These are phyloP conservation scores for Acridotheres tristis DNA, from an alignment of 2,797 vertebrate species.

Conservation along the genomic window DNA sequence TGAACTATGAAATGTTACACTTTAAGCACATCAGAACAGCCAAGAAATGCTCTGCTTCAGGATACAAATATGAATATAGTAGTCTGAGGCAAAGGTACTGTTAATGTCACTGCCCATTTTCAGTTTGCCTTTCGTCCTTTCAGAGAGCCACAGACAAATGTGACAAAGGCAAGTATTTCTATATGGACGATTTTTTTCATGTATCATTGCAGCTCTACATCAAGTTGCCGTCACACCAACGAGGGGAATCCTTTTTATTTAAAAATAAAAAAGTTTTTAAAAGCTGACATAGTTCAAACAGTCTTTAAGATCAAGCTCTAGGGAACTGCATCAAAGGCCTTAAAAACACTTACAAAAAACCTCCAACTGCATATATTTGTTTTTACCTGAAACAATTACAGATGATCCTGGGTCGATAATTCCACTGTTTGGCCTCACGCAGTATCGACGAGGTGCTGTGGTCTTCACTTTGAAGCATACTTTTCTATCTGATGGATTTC, in stretches of 20 bases:
- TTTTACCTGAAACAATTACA: conserved; percentile 91
- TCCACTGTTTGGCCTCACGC: conserved; percentile 97
- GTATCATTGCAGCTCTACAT: neutral
- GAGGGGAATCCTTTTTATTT: neutral
- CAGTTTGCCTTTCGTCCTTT: neutral
- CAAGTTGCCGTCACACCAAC: neutral
- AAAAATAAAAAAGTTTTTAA: neutral
- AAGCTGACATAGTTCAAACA: neutral
- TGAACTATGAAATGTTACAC: neutral
- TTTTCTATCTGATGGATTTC: conserved; percentile 95
- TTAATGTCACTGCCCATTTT: neutral
- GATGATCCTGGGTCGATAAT: conserved; percentile 89
- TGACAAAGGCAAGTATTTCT: neutral
- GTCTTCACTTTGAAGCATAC: conserved; percentile 99
- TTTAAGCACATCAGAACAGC: neutral
- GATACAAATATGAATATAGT: neutral
- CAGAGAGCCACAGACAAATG: neutral
- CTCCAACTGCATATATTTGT: neutral
- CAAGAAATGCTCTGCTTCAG: neutral
- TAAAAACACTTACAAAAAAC: neutral
- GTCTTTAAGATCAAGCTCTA: neutral
- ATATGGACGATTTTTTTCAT: neutral
- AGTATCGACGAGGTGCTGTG: conserved; percentile 95
- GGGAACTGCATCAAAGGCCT: neutral
- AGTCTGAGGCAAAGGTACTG: neutral